These are phyloP conservation scores for Bufotes viridis DNA, from an alignment of 2,797 vertebrate genomes.

Conservation along the genomic window DNA sequence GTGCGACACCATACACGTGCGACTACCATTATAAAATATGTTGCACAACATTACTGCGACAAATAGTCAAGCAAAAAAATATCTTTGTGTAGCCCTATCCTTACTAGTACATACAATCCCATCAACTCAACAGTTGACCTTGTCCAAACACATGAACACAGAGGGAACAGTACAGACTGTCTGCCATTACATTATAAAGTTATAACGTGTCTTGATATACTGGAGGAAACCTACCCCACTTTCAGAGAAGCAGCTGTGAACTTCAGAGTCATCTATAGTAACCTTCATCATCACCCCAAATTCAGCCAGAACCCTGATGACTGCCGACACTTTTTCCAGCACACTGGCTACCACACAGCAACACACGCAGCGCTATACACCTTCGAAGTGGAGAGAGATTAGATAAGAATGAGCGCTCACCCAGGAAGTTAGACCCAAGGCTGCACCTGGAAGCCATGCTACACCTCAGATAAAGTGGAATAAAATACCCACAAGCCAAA, in stretches of 20 bases:
- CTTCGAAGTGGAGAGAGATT: neutral
- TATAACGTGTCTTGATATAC: neutral
- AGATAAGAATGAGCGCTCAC: constrained; percentile 17
- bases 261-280: neutral
- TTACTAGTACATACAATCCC: neutral
- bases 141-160: no score
- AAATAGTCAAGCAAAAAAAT: no score
- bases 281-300: constrained; percentile 8
- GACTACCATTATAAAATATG: no score
- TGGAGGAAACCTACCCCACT: constrained; percentile 14
- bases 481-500: neutral
- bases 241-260: neutral
- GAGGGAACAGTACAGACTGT: neutral
- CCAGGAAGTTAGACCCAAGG: neutral
- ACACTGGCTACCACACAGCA: neutral
- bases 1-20: no score
- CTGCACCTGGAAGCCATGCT: neutral
- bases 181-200: neutral
- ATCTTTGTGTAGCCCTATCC: neutral
- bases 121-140: neutral
- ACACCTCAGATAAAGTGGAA: constrained; percentile 14
- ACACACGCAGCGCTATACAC: constrained; percentile 4
- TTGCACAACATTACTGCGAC: no score
- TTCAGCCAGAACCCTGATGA: neutral
- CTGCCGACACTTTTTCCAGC: neutral